These are phyloP conservation scores for Philopedon plagiatum DNA, from an alignment of 2,888 invertebrate species.

Conservation along the genomic window DNA sequence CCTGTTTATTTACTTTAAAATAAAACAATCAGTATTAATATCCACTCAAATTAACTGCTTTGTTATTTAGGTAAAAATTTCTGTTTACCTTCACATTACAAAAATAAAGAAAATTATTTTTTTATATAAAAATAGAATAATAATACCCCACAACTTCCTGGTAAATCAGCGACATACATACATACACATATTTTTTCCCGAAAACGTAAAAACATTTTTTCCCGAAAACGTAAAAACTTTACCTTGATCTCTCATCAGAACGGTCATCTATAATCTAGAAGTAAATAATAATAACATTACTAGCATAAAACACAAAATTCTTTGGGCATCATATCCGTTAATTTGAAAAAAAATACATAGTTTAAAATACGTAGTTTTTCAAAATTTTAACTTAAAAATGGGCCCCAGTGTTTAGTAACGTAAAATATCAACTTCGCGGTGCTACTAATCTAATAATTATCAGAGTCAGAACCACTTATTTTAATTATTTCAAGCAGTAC, in stretches of 20 bases:
- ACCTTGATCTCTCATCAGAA: not conserved
- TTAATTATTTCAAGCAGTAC: not conserved
- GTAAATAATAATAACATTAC: not conserved
- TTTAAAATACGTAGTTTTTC: not conserved
- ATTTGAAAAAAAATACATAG: too few species aligned
- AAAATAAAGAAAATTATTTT: too few species aligned
- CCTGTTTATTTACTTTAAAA: too few species aligned
- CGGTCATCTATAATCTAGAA: not conserved
- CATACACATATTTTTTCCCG: not conserved
- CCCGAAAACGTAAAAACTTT: not conserved
- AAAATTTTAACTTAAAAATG: not conserved
- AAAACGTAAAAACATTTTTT: not conserved
- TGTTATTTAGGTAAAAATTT: too few species aligned
- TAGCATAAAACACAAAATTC: not conserved
- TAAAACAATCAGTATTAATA: too few species aligned
- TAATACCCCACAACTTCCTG: too few species aligned
- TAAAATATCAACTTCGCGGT: not conserved
- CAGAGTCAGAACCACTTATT: not conserved
- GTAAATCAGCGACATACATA: too few species aligned
- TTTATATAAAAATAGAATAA: too few species aligned
- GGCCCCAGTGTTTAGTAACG: too few species aligned
- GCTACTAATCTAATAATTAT: not conserved
- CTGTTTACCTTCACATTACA: too few species aligned
- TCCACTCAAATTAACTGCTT: too few species aligned
- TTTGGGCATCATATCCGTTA: too few species aligned